Base-by-base conservation (phyloP, 2,888 invertebrate species). In the Nowickia ferox region DNA sequence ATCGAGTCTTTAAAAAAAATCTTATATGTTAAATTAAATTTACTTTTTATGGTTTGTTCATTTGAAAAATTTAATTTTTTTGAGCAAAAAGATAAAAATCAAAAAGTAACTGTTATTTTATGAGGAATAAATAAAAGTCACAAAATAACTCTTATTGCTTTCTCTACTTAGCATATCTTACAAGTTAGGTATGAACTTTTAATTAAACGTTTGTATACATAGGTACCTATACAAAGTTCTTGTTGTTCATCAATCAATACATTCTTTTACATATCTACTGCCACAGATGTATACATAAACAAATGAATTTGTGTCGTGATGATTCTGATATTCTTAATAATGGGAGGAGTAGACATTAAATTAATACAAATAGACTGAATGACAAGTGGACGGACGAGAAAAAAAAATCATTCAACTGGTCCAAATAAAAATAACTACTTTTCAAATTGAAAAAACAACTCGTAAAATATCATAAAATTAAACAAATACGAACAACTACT, bases 261-360 rank as follows among this genome's bases (percentile, higher is more conserved):
- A 74, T 51, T 74, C 61, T 9, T 51, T 51, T 48, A 48, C 0
- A 40, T 0, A n/a, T 19, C 19, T 40, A 40, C 9, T 1, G 13
- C 11, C 15, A 22, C 61, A 51, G 61, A 61, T 61, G 48, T 61
- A 38, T 10, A 61, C 30, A 30, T 30, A 48, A 19, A 38, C 22
- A 59, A 46, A 10, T 15, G 30, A 55, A 19, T 30, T 11, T 42
- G 11, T 42, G 15, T 42, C 13, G 10, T 61, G 51, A 40, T 75
- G 42, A n/a, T 44, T n/a, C 30, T 30, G n/a, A 72, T 72, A 61
- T 59, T 48, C 17, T 19, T 30, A 59, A 9, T 46, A 48, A 59
- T 59, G 53, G 42, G 10, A 22, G 48, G 13, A 51, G 40, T 30
- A 53, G 75, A 42, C 65, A 75, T 59, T 44, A 53, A 55, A 75